Evolutionary conservation across 2,113 vertebrate species (phyloP), one percentile per base, ranked within the genome.

Genomic region (Hemicordylus capensis): DNA sequence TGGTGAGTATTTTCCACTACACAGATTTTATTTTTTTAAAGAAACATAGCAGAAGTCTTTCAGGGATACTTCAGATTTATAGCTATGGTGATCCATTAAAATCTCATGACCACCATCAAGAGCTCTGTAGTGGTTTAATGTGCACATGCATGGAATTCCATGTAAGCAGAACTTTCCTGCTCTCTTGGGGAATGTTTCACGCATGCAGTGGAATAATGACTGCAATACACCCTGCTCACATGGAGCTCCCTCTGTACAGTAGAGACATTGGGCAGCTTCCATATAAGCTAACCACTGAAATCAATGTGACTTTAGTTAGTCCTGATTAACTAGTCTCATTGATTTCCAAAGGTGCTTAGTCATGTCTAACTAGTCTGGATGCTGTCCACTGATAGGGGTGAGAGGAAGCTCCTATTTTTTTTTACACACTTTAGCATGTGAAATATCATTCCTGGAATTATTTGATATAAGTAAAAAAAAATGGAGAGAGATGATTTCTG

Each of bases 401-500:
- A n/a, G n/a, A n/a, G n/a, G n/a, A n/a, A n/a, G n/a, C n/a, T n/a
- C n/a, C n/a, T n/a, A n/a, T n/a, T n/a, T n/a, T n/a, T n/a, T n/a
- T 26, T 72, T 24, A 9, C 37, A 2, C 67, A 44, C 20, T 72
- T 72, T 34, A 44, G 58, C 87, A 87, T 89, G 81, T 91, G 88
- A 94, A 91, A 84, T 83, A 93, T 42, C 44, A 66, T 83, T 66
- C 74, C 10, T 77, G 31, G 88, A 84, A 92, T 94, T 87, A 88
- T 94, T 93, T 91, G 79, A 88, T 94, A 3, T 75, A 83, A 85
- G 85, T 87, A 89, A 92, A 87, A 88, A 61, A 12, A 39, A 4
- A 20, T 88, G 90, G 51, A 82, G 86, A 51, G 89, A 81, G 56
- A 63, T 86, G 87, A 92, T 95, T 89, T 91, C 17, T 90, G 37